Evolutionary conservation across 2,797 vertebrate species (phyloP), one percentile per base, ranked within the genome.

Genomic region (Champsocephalus gunnari): DNA sequence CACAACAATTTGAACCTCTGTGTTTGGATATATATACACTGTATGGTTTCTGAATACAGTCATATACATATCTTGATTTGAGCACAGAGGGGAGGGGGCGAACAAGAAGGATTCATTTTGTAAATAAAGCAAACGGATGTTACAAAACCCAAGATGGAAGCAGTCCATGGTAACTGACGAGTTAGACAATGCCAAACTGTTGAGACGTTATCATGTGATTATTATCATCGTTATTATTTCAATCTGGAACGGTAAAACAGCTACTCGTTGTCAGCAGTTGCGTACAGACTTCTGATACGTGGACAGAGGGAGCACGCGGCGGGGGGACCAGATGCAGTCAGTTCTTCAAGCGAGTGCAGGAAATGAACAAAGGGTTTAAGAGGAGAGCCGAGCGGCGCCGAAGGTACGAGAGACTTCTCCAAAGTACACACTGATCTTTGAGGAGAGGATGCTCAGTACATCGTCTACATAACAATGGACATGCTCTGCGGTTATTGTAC

Each of bases 1-100:
- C 92, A 95, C 87, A 94, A 95, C 88, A 94, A 92, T 91, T 96
- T 94, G 92, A 38, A 95, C 93, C 91, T 94, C 88, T 88, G 89
- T 87, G 93, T 91, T 87, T 93, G 82, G 87, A 90, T 91, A 92
- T 92, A 92, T 17, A 62, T n/a, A 49, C n/a, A 59, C 77, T 79
- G 84, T 91, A 89, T 67, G 80, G 62, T 75, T 73, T 77, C 71
- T 85, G 77, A 78, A 81, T 81, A 91, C 84, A 85, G 82, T 75
- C 86, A 58, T 66, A 73, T 32, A 58, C n/a, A 32, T 75, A 84
- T 84, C 81, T 76, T 55, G 70, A 88, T 83, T 87, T 82, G 24
- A 78, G 77, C 84, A 92, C 88, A 91, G 89, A 88, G 86, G 81
- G 77, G 79, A 38, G 45, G 70, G 50, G 67, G 71, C 73, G 68